Evolutionary conservation across 2,888 invertebrate genomes (phyloP).

Genomic region (Orthosia incerta): DNA sequence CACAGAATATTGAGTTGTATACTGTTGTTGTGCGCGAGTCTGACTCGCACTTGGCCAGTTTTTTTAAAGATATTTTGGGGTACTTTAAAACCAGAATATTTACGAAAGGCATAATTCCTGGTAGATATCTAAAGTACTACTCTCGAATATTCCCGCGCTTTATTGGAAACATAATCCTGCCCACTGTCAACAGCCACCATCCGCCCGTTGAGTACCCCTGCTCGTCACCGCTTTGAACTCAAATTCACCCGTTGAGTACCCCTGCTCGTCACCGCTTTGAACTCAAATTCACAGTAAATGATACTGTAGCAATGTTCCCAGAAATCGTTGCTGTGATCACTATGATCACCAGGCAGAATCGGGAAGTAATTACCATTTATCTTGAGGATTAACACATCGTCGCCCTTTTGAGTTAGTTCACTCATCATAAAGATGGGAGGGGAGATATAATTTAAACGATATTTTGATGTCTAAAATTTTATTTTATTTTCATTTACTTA

Average conservation of each 20-base stretch:
- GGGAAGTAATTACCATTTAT: slow-evolving; percentile 46
- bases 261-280: slow-evolving; percentile 51
- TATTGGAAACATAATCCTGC: slow-evolving; percentile 13
- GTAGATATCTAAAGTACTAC: too few relatives aligned
- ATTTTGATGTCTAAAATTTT: neutral
- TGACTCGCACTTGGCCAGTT: too few relatives aligned
- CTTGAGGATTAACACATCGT: slow-evolving; percentile 40
- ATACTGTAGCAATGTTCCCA: slow-evolving; percentile 43
- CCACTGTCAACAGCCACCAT: neutral
- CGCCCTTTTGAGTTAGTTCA: slow-evolving; percentile 19
- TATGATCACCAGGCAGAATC: slow-evolving; percentile 42
- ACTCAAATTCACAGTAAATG: slow-evolving; percentile 50
- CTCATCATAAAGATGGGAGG: slow-evolving; percentile 21
- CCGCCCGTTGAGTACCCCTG: slow-evolving; percentile 1
- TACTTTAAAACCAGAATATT: too few relatives aligned
- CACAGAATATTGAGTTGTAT: too few relatives aligned
- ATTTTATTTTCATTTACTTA: too few relatives aligned
- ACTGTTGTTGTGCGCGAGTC: too few relatives aligned
- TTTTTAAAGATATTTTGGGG: too few relatives aligned
- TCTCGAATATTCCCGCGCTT: too few relatives aligned
- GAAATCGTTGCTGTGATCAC: slow-evolving; percentile 54
- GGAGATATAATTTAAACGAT: slow-evolving; percentile 5
- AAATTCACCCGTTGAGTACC: neutral
- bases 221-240: too few relatives aligned
- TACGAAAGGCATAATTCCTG: too few relatives aligned